Evolutionary conservation across 2,113 vertebrate species (phyloP).

Genomic region (Phycodurus eques): DNA sequence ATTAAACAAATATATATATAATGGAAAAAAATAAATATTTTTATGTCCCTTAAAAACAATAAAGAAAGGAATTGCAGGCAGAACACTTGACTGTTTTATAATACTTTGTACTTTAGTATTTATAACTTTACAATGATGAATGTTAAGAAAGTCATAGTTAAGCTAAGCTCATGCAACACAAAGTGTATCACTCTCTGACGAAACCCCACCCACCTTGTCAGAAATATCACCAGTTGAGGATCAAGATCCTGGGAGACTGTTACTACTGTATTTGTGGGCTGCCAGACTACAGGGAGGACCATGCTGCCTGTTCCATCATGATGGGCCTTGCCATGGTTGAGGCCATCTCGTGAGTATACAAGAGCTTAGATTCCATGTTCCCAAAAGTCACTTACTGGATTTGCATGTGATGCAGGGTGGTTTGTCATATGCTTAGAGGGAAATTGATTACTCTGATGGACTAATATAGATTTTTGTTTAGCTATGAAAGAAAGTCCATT

Average conservation of each 20-base stretch:
- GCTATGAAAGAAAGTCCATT: conserved; percentile 5
- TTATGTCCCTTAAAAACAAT: too few relatives aligned
- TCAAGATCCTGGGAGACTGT: conserved; percentile 95
- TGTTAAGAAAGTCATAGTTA: background rate
- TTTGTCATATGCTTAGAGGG: background rate
- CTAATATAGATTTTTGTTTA: conserved; percentile 19
- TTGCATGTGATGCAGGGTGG: background rate
- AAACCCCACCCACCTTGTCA: conserved; percentile 41
- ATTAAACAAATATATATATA: too few relatives aligned
- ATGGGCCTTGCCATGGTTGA: conserved; percentile 99
- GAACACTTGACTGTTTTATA: too few relatives aligned
- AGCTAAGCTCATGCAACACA: background rate
- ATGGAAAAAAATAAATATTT: too few relatives aligned
- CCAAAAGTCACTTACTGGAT: background rate
- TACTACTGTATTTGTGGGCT: conserved; percentile 97
- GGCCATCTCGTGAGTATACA: conserved; percentile 87
- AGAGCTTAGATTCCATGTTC: background rate
- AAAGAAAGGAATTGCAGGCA: too few relatives aligned
- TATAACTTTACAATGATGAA: too few relatives aligned
- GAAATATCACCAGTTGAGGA: conserved; percentile 93
- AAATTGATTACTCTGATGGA: conserved; percentile 19
- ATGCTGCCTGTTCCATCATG: conserved; percentile 89
- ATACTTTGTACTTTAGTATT: too few relatives aligned
- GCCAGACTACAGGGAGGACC: conserved; percentile 90
- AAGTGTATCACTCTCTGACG: conserved; percentile 2